Conservation (phyloP, 1,140 invertebrate genomes). For the Riptortus pedestris region DNA sequence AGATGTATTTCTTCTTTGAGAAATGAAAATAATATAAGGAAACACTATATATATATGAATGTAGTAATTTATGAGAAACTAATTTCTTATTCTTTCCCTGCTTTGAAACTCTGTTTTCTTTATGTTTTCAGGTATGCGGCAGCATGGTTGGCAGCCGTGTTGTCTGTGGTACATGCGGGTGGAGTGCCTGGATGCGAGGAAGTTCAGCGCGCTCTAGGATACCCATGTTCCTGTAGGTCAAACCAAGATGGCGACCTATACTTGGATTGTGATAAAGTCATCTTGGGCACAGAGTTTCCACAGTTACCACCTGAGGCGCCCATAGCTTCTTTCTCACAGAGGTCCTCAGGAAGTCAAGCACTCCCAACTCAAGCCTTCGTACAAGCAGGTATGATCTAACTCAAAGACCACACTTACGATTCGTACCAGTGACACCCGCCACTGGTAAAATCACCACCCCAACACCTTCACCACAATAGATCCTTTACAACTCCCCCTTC, state of each 20-base stretch:
- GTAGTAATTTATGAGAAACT: no score
- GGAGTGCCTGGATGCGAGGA: conserved; percentile 27
- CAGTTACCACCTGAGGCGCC: conserved; percentile 60
- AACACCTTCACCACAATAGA: neutral
- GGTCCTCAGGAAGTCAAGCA: conserved; percentile 63
- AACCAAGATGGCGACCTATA: conserved; percentile 25
- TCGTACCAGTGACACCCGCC: no score
- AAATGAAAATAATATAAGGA: no score
- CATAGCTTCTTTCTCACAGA: conserved; percentile 63
- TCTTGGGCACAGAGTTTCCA: conserved; percentile 66
- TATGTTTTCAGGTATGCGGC: no score
- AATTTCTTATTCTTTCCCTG: no score
- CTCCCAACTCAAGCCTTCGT: conserved; percentile 55
- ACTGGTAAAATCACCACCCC: no score
- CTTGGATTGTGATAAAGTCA: conserved; percentile 70
- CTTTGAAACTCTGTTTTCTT: no score
- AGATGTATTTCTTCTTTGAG: no score
- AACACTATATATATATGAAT: no score
- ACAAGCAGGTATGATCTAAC: conserved; percentile 37
- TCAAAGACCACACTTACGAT: conserved; percentile 12
- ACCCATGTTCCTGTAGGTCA: conserved; percentile 30
- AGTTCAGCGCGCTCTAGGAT: conserved; percentile 27
- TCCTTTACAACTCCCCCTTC: neutral
- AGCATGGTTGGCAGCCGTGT: neutral
- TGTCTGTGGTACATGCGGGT: neutral